phyloP scores from a whole-genome alignment of 2,797 vertebrate genomes.

The Anas georgica region DNA sequence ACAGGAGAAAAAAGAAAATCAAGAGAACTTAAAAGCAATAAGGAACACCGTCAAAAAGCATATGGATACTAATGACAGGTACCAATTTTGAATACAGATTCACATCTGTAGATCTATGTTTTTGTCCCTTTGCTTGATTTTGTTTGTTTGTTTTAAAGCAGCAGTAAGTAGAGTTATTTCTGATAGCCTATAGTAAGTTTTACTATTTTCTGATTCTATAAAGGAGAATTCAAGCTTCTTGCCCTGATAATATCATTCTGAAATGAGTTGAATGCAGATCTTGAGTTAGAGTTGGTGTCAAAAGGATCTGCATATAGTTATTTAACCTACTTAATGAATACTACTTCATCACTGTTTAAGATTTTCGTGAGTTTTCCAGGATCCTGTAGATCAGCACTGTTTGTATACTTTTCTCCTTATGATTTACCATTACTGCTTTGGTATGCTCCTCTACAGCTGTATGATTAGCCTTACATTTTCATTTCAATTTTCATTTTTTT shows the following conservation, averaged over 20 bases:
- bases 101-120: no score
- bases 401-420: background rate
- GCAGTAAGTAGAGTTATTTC: background rate
- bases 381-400: background rate
- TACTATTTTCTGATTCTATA: background rate
- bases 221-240: background rate
- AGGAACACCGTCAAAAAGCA: conserved; percentile 81
- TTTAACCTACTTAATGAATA: background rate
- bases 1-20: conserved; percentile 89
- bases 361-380: background rate
- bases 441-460: background rate
- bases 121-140: background rate
- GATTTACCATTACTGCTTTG: background rate
- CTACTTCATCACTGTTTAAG: background rate
- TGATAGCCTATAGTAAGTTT: background rate
- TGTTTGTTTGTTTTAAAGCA: background rate
- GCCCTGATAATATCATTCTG: background rate
- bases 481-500: background rate
- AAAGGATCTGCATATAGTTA: background rate
- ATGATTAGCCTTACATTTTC: background rate
- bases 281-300: background rate
- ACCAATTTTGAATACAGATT: background rate
- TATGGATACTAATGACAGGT: conserved; percentile 75
- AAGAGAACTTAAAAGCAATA: conserved; percentile 83
- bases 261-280: background rate